Percentiles rank a stretch among this genome's conserved stretches.
Evolutionary conservation across 2,113 vertebrate species (phyloP).

Genomic region (Heterotis niloticus): DNA sequence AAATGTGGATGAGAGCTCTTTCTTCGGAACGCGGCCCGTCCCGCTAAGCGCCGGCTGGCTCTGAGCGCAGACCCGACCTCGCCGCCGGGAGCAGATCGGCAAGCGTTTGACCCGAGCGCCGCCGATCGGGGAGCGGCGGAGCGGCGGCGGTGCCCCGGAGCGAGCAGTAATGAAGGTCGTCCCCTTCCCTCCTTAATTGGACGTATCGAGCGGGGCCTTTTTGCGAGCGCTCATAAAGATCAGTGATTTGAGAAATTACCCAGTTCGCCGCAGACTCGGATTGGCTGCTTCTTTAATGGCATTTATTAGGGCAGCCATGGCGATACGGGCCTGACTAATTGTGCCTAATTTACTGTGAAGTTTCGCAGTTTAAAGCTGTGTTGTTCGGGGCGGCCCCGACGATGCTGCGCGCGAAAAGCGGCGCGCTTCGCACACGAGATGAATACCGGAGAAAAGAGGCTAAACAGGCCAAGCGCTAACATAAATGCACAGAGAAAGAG

Average conservation of each 20-base stretch:
- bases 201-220: slow-evolving; percentile 63
- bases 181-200: slow-evolving; percentile 64
- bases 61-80: no score
- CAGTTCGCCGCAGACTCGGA: slow-evolving; percentile 70
- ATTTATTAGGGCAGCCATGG: slow-evolving; percentile 61
- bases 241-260: slow-evolving; percentile 87
- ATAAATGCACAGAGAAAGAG: slow-evolving; percentile 13
- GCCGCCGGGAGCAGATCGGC: no score
- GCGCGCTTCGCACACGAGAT: slow-evolving; percentile 44
- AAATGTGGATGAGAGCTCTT: no score
- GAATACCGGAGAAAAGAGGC: slow-evolving; percentile 31
- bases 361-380: slow-evolving; percentile 59
- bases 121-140: no score
- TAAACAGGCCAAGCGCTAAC: slow-evolving; percentile 13
- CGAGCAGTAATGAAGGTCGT: slow-evolving; percentile 66
- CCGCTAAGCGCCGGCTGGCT: no score
- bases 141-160: slow-evolving; percentile 57
- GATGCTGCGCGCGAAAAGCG: slow-evolving; percentile 34
- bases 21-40: no score
- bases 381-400: slow-evolving; percentile 61
- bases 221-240: slow-evolving; percentile 71
- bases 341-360: slow-evolving; percentile 94
- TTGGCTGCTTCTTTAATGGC: slow-evolving; percentile 74
- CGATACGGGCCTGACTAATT: slow-evolving; percentile 80
- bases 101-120: slow-evolving; percentile 37